Conservation (phyloP, 2,113 vertebrate species). For the Numida meleagris region DNA sequence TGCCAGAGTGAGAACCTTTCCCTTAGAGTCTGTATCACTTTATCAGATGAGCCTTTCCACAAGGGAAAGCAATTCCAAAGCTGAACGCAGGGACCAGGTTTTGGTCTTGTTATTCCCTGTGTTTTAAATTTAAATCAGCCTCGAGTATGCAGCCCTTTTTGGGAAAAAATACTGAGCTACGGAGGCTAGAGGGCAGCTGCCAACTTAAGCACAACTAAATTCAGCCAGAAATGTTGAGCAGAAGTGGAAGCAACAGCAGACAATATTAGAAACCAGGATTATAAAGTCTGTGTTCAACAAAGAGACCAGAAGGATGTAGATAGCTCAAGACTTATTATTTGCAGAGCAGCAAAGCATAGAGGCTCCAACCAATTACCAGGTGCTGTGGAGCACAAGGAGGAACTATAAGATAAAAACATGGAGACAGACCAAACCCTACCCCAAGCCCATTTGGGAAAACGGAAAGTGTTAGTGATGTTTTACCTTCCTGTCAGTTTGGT, state of each 20-base stretch:
- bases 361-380: background rate
- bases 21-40: background rate
- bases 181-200: slow-evolving; percentile 36
- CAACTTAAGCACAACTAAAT: slow-evolving; percentile 54
- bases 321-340: slow-evolving; percentile 15
- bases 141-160: background rate
- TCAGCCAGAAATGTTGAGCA: slow-evolving; percentile 10
- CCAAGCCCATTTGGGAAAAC: background rate
- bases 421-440: background rate
- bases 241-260: background rate
- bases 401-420: background rate
- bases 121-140: slow-evolving; percentile 48
- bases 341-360: background rate
- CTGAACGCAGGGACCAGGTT: background rate
- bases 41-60: background rate
- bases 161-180: slow-evolving; percentile 3
- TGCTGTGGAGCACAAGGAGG: background rate
- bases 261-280: slow-evolving; percentile 19
- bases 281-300: slow-evolving; percentile 5
- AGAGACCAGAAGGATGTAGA: background rate
- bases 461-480: background rate
- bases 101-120: slow-evolving; percentile 6
- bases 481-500: background rate
- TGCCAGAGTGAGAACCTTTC: background rate
- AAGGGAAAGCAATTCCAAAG: background rate